Conservation (phyloP, 2,797 vertebrate species). For the Hyperoplus immaculatus region DNA sequence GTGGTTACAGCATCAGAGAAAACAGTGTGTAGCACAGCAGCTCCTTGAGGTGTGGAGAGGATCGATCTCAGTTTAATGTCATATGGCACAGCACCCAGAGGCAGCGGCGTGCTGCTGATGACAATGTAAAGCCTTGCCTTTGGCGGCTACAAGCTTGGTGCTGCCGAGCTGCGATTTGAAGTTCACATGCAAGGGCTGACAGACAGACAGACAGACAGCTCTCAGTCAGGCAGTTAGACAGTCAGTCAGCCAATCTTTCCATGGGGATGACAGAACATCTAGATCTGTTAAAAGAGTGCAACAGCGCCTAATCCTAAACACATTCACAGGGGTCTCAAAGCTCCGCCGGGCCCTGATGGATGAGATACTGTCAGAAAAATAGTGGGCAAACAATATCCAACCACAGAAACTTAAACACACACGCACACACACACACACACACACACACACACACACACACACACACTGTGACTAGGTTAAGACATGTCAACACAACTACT, state of each 20-base stretch:
- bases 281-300: slow-evolving; percentile 70
- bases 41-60: slow-evolving; percentile 79
- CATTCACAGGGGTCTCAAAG: slow-evolving; percentile 42
- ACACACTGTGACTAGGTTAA: background rate
- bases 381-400: slow-evolving; percentile 11
- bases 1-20: slow-evolving; percentile 68
- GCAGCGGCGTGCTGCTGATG: slow-evolving; percentile 81
- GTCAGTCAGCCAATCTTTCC: slow-evolving; percentile 72
- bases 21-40: slow-evolving; percentile 68
- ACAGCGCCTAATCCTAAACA: slow-evolving; percentile 59
- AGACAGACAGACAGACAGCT: slow-evolving; percentile 85
- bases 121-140: slow-evolving; percentile 85
- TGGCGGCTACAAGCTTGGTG: slow-evolving; percentile 83
- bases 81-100: slow-evolving; percentile 84
- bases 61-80: slow-evolving; percentile 84
- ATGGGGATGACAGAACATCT: slow-evolving; percentile 71
- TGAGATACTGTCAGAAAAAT: slow-evolving; percentile 46
- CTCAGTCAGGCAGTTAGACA: slow-evolving; percentile 74
- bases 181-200: slow-evolving; percentile 83
- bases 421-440: slow-evolving; percentile 27
- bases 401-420: background rate
- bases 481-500: slow-evolving; percentile 19
- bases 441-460: background rate
- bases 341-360: slow-evolving; percentile 56
- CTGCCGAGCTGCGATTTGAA: slow-evolving; percentile 82